Conservation (phyloP, 1,140 invertebrate species). For the Macrocentrus cingulum region DNA sequence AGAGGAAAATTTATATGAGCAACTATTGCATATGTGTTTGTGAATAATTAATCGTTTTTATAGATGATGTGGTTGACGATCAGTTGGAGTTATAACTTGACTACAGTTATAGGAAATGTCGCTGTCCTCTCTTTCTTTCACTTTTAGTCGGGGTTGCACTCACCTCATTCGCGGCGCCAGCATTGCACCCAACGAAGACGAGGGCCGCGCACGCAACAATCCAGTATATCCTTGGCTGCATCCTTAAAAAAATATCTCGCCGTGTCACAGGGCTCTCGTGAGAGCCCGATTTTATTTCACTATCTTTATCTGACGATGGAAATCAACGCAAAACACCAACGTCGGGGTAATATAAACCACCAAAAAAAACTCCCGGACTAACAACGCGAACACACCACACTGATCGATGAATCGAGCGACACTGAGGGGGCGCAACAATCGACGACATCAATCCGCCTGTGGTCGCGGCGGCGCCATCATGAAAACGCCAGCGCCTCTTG, state of each 20-base stretch:
- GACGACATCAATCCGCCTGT: conserved; percentile 27
- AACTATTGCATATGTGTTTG: no score
- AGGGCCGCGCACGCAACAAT: conserved; percentile 40
- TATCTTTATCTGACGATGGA: conserved; percentile 2
- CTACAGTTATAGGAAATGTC: no score
- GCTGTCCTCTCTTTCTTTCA: background rate
- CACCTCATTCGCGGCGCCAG: conserved; percentile 46
- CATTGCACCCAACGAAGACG: conserved; percentile 41
- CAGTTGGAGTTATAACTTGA: no score
- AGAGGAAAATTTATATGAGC: no score
- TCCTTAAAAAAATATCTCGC: conserved; percentile 26
- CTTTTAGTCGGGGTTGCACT: conserved; percentile 23
- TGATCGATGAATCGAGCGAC: conserved; percentile 51
- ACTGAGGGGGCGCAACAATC: conserved; percentile 45
- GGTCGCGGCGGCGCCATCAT: background rate
- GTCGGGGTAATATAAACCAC: conserved; percentile 35
- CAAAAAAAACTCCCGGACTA: conserved; percentile 41
- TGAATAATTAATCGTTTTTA: no score
- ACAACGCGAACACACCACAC: conserved; percentile 51
- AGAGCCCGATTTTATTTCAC: conserved; percentile 19
- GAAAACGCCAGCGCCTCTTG: conserved; percentile 5
- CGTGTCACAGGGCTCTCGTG: conserved; percentile 20
- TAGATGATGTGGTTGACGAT: no score
- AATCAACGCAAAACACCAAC: conserved; percentile 22
- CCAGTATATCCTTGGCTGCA: conserved; percentile 50